These are phyloP conservation scores for Folsomia manolachei DNA, from an alignment of 2,888 invertebrate species.

Conservation along the genomic window DNA sequence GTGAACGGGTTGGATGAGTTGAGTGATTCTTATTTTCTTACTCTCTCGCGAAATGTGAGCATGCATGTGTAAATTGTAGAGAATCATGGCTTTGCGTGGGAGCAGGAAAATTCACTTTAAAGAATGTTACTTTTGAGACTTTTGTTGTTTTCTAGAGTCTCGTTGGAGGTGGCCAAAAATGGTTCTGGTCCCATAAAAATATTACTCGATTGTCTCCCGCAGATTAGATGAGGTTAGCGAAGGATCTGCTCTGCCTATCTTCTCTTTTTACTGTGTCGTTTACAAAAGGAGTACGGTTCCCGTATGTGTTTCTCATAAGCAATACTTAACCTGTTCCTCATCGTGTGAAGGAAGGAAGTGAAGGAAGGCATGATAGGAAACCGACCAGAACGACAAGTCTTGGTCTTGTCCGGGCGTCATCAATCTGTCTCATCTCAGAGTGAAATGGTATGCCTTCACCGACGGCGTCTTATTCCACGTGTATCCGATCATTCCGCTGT, in stretches of 20 bases:
- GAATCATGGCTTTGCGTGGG: slow-evolving; percentile 45
- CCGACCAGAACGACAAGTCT: background rate
- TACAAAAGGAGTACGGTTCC: background rate
- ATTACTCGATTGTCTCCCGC: slow-evolving; percentile 29
- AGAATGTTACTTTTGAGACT: background rate
- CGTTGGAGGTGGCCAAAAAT: slow-evolving; percentile 37
- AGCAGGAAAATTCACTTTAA: slow-evolving; percentile 21
- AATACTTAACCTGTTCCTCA: too few species aligned
- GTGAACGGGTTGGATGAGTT: background rate
- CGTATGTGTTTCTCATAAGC: background rate
- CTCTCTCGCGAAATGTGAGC: background rate
- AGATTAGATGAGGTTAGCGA: slow-evolving; percentile 13
- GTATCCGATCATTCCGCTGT: background rate
- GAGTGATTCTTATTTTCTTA: background rate
- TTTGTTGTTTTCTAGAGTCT: background rate
- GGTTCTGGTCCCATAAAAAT: slow-evolving; percentile 41
- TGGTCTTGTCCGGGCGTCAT: background rate
- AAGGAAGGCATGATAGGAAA: too few species aligned
- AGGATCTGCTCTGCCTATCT: too few species aligned
- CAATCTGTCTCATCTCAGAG: background rate
- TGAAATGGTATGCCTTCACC: too few species aligned
- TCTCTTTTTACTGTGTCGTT: background rate
- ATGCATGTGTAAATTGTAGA: too few species aligned
- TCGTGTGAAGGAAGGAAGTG: too few species aligned
- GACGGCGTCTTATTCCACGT: background rate